Percentiles rank a stretch among this genome's conserved stretches.
Conservation (phyloP, 1,140 invertebrate species). For the Metaphire vulgaris region DNA sequence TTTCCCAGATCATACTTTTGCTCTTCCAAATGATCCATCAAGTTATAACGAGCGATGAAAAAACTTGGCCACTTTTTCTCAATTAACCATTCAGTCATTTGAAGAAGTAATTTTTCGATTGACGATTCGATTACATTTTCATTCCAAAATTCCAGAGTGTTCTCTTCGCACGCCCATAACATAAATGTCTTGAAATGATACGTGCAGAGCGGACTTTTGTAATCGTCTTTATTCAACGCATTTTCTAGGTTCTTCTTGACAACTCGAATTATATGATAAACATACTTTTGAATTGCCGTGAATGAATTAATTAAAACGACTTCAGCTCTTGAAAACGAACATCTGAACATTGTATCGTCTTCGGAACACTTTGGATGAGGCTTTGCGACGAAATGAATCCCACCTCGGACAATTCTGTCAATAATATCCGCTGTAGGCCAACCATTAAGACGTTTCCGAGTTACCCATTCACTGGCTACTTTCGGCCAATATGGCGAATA, state of each 20-base stretch:
- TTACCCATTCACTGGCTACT: neutral
- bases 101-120: neutral
- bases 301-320: neutral
- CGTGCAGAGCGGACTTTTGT: neutral
- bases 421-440: neutral
- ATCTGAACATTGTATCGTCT: neutral
- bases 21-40: neutral
- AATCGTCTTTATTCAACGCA: neutral
- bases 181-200: neutral
- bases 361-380: neutral
- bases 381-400: neutral
- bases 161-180: neutral
- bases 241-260: neutral
- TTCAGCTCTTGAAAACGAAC: neutral
- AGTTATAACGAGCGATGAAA: neutral
- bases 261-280: neutral
- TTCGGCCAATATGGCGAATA: neutral
- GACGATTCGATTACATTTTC: neutral
- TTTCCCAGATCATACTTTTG: neutral
- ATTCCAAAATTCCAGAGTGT: neutral
- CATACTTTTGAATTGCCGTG: neutral
- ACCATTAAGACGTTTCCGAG: neutral
- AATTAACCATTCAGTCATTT: neutral
- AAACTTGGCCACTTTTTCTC: neutral
- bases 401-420: neutral